Base-by-base conservation (phyloP, 53 echinoderm and acorn worm genomes). In the Echinarachnius parma region DNA sequence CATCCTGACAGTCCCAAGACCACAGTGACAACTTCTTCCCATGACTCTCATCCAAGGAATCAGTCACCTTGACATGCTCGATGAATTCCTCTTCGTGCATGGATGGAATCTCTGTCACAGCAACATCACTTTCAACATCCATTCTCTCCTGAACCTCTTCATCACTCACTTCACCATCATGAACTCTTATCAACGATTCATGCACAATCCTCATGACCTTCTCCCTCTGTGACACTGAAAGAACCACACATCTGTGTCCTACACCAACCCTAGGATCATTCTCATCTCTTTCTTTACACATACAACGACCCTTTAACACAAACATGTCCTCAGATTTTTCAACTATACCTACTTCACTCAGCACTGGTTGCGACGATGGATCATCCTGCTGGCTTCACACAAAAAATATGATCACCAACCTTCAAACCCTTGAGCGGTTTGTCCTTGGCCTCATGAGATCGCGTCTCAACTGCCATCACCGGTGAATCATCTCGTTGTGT, bases 231-330 rank as follows among this genome's bases (percentile, higher is more conserved):
- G n/a, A n/a, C n/a, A n/a, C n/a, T 25, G 58, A 16, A 4, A 57
- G 9, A 26, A 57, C 27, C 28, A 57, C 24, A 27, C 9, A 61
- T 21, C 18, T 31, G 33, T 9, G 61, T n/a, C 61, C 61, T n/a
- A 61, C 61, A 34, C 61, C 61, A 61, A 34, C 21, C 18, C 26
- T 64, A 21, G 64, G 64, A 42, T 64, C 23, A 20, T 24, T 39
- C 26, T 25, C 24, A 61, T 61, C 61, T 20, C 61, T 61, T 18
- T 34, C 19, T 34, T 61, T 13, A 21, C 34, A 61, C 15, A 61
- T 16, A 61, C 61, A 61, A 34, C 34, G 3, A 16, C 21, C 21
- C 35, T 61, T 35, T 34, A 46, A 64, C 37, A 64, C 42, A 23
- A 64, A 64, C 21, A 39, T 10, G 64, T 21, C 39, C 24, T 39